Evolutionary conservation across 2,888 invertebrate genomes (phyloP), one percentile per base, ranked within the genome.

Genomic region (Zhuqinia jingwanae): DNA sequence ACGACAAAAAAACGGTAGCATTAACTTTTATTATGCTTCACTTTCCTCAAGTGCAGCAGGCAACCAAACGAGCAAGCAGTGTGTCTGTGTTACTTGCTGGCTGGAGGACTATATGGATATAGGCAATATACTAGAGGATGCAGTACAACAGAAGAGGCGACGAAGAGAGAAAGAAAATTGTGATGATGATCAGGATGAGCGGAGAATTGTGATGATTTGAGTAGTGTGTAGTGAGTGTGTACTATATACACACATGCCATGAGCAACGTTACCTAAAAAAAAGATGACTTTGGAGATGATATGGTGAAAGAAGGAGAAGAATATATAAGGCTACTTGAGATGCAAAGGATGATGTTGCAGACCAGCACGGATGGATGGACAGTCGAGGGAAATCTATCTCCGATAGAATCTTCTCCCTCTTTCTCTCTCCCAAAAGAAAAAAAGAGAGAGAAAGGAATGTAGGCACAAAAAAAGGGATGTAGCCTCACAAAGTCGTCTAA

Each of bases 301-400:
- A 77, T 53, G n/a, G n/a, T n/a, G 60, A 22, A 42, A 42, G 56
- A 65, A 65, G 42, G 50, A 45, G 20, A 65, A 42, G 53, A 25
- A 6, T 6, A 53, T n/a, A n/a, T n/a, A n/a, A 47, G 80, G 47
- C 82, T 84, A 81, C 87, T 87, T 87, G 87, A 77, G 50, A 87
- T 87, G 84, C 87, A 58, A 70, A 85, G 65, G 79, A 79, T 80
- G 84, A 73, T 50, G 76, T 76, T 76, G 70, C 75, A 60, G 60
- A 47, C 68, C 50, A 30, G 25, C 83, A 84, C 83, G 83, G 83
- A 77, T 84, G 83, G 83, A 84, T 65, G 83, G 83, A 77, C 83
- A 84, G 83, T 84, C 83, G 77, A 77, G 83, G 83, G 83, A 84
- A 84, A 84, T 84, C 77, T 84, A 84, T 77, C 60, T 77, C 76